These are phyloP conservation scores for Ceratitis capitata DNA, from an alignment of 1,140 invertebrate species.

Conservation along the genomic window DNA sequence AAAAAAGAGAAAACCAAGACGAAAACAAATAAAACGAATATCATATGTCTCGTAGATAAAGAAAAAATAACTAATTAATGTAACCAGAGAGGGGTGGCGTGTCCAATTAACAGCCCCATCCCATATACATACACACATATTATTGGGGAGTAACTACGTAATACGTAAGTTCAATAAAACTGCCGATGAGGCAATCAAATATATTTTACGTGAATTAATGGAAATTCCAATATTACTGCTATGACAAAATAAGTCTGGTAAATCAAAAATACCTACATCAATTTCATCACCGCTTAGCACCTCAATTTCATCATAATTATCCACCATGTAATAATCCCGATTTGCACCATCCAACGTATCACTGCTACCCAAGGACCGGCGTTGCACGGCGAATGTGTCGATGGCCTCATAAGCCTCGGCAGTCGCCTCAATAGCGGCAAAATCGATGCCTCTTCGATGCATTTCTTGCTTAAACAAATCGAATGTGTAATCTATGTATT, in stretches of 20 bases:
- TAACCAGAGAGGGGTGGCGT: neutral
- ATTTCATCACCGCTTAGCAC: slow-evolving; percentile 51
- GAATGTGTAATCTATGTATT: neutral
- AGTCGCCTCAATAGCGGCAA: slow-evolving; percentile 57
- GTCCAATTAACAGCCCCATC: neutral
- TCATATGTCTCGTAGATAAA: slow-evolving; percentile 27
- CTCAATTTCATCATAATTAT: slow-evolving; percentile 51
- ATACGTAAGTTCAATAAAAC: neutral
- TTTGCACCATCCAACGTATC: neutral
- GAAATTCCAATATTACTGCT: neutral
- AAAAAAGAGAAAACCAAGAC: neutral
- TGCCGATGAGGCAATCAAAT: neutral
- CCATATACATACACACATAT: neutral
- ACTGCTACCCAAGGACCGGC: too few species aligned
- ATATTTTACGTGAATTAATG: neutral
- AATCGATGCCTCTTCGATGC: slow-evolving; percentile 50
- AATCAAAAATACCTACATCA: neutral
- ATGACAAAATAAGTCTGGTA: neutral
- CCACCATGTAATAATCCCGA: slow-evolving; percentile 24
- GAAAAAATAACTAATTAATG: neutral
- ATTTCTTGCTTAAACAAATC: slow-evolving; percentile 7
- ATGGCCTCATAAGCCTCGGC: slow-evolving; percentile 46
- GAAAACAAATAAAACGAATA: slow-evolving; percentile 7
- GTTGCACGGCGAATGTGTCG: slow-evolving; percentile 44
- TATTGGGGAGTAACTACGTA: neutral